phyloP scores from a whole-genome alignment of 64 coral and sea anemone genomes.

The Montipora efflorescens region DNA sequence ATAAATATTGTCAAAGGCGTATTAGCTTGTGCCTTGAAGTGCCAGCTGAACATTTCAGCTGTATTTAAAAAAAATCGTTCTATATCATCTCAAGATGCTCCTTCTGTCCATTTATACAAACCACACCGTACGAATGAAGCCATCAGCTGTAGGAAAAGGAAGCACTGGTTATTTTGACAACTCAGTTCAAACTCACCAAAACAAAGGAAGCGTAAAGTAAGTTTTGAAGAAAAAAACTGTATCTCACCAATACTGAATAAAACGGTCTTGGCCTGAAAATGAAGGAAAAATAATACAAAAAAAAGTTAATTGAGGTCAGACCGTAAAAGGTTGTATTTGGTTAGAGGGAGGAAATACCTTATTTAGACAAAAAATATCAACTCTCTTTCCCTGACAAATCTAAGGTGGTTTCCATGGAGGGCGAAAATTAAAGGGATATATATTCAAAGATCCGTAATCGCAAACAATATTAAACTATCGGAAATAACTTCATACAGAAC shows the following conservation, averaged over 20 bases:
- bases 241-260: slow-evolving; percentile 89
- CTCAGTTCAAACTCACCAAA: background rate
- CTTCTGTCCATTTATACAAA: slow-evolving; percentile 57
- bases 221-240: background rate
- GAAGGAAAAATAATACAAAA: background rate
- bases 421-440: too few relatives aligned
- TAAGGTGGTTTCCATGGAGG: too few relatives aligned
- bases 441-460: too few relatives aligned
- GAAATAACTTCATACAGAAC: too few relatives aligned
- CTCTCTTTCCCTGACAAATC: too few relatives aligned
- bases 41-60: too few relatives aligned
- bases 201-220: background rate
- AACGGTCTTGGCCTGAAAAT: slow-evolving; percentile 81
- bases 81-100: background rate
- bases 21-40: too few relatives aligned
- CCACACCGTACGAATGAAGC: slow-evolving; percentile 93
- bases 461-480: too few relatives aligned
- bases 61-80: background rate
- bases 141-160: slow-evolving; percentile 76
- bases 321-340: too few relatives aligned
- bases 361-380: too few relatives aligned
- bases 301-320: background rate
- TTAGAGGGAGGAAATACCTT: too few relatives aligned
- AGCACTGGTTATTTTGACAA: background rate
- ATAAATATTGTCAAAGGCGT: too few relatives aligned